Base-by-base conservation (phyloP, 1,140 invertebrate species). In the Calephelis nemesis region DNA sequence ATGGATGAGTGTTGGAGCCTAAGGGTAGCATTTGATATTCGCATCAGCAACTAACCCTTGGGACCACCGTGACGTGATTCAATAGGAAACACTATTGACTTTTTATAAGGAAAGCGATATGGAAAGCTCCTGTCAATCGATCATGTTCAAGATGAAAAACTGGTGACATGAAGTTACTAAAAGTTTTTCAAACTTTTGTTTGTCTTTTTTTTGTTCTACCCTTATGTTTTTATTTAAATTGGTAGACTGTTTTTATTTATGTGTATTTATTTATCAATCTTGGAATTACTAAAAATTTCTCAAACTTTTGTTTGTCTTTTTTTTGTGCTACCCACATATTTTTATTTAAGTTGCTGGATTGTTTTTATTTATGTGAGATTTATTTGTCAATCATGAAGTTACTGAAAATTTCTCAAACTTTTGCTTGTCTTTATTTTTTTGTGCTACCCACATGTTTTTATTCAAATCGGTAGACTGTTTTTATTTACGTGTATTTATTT, bases 1-100 rank as follows among this genome's bases (percentile, higher is more conserved):
- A 88, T 88, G 84, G 82, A 87, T 79, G 74, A 77, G 77, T 78
- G 81, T 84, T 84, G 74, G 79, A 87, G 77, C 82, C 79, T 78
- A 79, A 82, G 86, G 88, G 85, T 84, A 81, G 81, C 76, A 88
- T 87, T 88, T 88, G 81, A 89, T 90, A 88, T 87, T 88, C 84
- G 79, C 82, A 87, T 86, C 86, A 85, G 79, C 72, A 74, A 74
- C 60, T 69, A 81, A 74, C 88, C 83, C 84, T 71, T 65, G 86
- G 85, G 88, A 88, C 77, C 68, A 47, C 67, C 73, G 76, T 80
- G 79, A 82, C 81, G 74, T 80, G 77, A 84, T 79, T 84, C 85
- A 84, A 85, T 84, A 83, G 71, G 71, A 73, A 81, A 78, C 69
- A 74, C 73, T 73, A 78, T 81, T 73, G 75, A 76, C 74, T 74